Evolutionary conservation across 2,797 vertebrate species (phyloP).

Genomic region (Ara ararauna): DNA sequence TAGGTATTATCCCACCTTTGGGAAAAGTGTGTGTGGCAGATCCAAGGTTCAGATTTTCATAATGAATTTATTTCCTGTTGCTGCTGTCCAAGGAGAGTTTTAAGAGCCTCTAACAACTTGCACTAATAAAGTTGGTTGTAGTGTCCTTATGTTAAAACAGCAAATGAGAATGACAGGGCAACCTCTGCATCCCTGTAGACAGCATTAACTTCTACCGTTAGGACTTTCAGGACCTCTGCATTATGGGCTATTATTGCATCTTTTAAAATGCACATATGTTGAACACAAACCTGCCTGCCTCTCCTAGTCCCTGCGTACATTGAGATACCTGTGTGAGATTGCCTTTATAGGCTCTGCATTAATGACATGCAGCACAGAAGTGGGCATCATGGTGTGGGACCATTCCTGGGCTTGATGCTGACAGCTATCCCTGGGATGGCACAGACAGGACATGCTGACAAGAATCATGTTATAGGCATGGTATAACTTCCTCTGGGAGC

Average conservation of each 20-base stretch:
- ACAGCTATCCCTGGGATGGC: not conserved
- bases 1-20: slow-evolving; percentile 28
- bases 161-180: not conserved
- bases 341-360: not conserved
- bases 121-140: slow-evolving; percentile 11
- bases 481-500: not conserved
- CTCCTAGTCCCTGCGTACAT: not conserved
- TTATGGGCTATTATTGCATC: not conserved
- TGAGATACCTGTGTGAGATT: not conserved
- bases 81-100: slow-evolving; percentile 28
- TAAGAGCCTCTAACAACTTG: not conserved
- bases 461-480: not conserved
- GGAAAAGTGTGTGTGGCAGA: slow-evolving; percentile 4
- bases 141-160: not conserved
- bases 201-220: not conserved
- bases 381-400: accelerated
- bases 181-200: not conserved
- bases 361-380: not conserved
- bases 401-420: not conserved
- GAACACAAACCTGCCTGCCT: not conserved
- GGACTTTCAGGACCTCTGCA: not conserved
- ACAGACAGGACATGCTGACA: not conserved
- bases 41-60: slow-evolving; percentile 23
- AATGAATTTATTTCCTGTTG: not conserved
- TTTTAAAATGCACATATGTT: not conserved